Conservation (phyloP, 2,888 invertebrate genomes). For the Blastobasis lacticolella region DNA sequence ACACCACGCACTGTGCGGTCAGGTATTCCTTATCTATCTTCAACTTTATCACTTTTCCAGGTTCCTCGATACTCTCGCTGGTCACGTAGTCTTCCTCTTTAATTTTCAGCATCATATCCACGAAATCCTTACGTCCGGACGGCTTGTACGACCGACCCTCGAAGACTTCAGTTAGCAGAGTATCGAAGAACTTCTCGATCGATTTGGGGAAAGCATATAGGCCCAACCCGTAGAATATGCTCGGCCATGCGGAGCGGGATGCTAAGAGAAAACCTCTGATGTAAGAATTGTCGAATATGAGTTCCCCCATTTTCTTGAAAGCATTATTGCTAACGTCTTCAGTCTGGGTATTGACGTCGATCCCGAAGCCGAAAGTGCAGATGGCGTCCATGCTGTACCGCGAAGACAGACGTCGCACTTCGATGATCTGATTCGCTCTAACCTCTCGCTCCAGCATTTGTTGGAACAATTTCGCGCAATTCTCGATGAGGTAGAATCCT, state of each 20-base stretch:
- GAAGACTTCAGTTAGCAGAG: slow-evolving; percentile 14
- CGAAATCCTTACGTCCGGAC: slow-evolving; percentile 18
- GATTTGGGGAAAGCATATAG: slow-evolving; percentile 19
- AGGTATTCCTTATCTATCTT: slow-evolving; percentile 53
- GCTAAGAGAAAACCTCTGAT: slow-evolving; percentile 16
- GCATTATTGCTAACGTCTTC: slow-evolving; percentile 20
- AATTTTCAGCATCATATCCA: slow-evolving; percentile 15
- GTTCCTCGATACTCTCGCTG: slow-evolving; percentile 24
- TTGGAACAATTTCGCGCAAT: slow-evolving; percentile 31
- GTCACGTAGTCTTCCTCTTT: slow-evolving; percentile 20
- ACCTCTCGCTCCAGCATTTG: slow-evolving; percentile 26
- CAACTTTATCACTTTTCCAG: slow-evolving; percentile 11
- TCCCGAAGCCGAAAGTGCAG: slow-evolving; percentile 27
- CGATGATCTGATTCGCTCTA: slow-evolving; percentile 17
- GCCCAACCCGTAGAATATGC: slow-evolving; percentile 26
- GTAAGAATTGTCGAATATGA: slow-evolving; percentile 17
- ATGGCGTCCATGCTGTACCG: slow-evolving; percentile 42
- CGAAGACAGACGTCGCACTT: slow-evolving; percentile 26
- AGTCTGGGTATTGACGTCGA: slow-evolving; percentile 27
- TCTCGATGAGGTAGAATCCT: slow-evolving; percentile 46
- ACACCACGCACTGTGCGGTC: slow-evolving; percentile 67
- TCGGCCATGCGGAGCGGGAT: slow-evolving; percentile 27
- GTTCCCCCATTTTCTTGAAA: slow-evolving; percentile 23
- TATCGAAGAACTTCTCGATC: slow-evolving; percentile 21
- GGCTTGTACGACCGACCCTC: slow-evolving; percentile 11